Percentiles rank a stretch among this genome's conserved stretches.
These are phyloP conservation scores for Gymnobelideus leadbeateri DNA, from an alignment of 2,113 vertebrate genomes.

Conservation along the genomic window DNA sequence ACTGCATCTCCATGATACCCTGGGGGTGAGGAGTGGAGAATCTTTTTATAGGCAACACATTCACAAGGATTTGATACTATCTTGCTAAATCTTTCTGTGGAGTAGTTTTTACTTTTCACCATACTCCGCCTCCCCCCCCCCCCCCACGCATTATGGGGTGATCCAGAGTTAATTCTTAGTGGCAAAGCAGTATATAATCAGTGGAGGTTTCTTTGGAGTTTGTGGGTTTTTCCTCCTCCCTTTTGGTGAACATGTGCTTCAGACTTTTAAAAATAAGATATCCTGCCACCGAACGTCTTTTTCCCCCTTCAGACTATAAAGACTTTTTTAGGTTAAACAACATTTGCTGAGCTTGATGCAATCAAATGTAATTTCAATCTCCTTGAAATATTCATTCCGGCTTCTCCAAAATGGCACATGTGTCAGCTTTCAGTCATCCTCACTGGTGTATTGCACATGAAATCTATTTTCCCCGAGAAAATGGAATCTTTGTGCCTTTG, in stretches of 20 bases:
- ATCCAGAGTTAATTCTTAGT: constrained; percentile 56
- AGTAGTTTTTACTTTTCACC: constrained; percentile 62
- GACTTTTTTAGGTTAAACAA: constrained; percentile 63
- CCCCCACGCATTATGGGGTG: not conserved
- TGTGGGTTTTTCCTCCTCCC: constrained; percentile 40
- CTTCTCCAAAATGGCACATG: constrained; percentile 59
- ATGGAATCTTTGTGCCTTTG: constrained; percentile 93
- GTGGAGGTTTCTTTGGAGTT: constrained; percentile 35
- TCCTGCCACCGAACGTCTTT: constrained; percentile 57
- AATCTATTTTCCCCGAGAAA: constrained; percentile 83
- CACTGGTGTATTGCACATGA: constrained; percentile 76
- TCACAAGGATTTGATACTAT: constrained; percentile 67
- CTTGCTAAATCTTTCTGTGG: constrained; percentile 67
- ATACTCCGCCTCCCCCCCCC: not conserved
- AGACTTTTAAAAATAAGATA: constrained; percentile 54
- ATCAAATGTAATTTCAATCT: constrained; percentile 74
- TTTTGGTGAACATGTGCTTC: constrained; percentile 64
- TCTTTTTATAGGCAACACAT: constrained; percentile 74
- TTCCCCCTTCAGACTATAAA: constrained; percentile 63
- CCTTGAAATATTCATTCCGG: constrained; percentile 65
- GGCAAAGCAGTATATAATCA: not conserved
- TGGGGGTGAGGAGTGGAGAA: constrained; percentile 58
- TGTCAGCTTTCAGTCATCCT: constrained; percentile 77
- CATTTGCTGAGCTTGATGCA: constrained; percentile 70
- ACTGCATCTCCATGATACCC: constrained; percentile 71